Conservation (phyloP, 2,113 vertebrate genomes). For the Irena cyanogastra region DNA sequence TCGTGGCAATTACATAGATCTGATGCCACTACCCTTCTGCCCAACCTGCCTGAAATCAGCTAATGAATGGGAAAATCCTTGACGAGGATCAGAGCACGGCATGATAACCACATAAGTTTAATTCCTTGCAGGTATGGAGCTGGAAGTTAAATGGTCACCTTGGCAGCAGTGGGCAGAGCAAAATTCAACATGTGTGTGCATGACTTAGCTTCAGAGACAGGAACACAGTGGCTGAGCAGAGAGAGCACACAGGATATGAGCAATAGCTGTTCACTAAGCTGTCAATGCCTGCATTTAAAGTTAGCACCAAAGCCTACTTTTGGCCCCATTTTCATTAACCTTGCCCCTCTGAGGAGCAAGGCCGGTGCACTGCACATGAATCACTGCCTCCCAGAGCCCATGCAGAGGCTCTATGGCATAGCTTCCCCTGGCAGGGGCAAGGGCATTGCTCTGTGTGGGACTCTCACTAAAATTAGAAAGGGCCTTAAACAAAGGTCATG, state of each 20-base stretch:
- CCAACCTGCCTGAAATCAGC: neutral
- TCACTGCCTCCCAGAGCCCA: neutral
- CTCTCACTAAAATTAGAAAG: neutral
- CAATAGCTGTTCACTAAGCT: neutral
- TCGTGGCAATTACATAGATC: accelerated
- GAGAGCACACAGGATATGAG: neutral
- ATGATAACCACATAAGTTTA: neutral
- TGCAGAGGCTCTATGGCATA: neutral
- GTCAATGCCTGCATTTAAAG: neutral
- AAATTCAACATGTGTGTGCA: neutral
- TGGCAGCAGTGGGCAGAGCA: neutral
- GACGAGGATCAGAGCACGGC: neutral
- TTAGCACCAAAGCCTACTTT: neutral
- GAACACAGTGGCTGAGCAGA: neutral
- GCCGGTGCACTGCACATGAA: neutral
- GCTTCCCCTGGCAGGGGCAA: neutral
- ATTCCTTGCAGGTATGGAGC: neutral
- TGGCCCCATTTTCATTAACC: neutral
- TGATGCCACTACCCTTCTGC: neutral
- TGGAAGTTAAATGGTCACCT: neutral
- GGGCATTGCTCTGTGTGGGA: neutral
- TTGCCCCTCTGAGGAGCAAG: neutral
- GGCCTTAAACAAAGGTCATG: neutral
- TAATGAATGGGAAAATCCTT: neutral
- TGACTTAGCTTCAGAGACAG: neutral